Base-by-base conservation (phyloP, 1,140 invertebrate species). In the Fopius arisanus region DNA sequence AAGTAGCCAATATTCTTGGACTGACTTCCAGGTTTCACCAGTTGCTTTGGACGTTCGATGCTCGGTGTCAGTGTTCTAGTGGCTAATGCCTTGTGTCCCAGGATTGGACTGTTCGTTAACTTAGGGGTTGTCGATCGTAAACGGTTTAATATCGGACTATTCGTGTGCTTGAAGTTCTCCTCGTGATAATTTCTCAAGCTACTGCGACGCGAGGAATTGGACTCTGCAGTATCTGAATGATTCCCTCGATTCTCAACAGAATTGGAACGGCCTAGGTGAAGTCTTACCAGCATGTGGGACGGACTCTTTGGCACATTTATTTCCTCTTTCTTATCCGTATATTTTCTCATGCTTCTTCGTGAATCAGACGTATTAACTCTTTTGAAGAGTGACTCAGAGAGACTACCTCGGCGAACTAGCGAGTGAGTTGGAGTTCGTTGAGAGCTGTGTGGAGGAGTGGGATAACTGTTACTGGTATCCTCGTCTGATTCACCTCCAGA, bases 1-100 rank as follows among this genome's bases (percentile, higher is more conserved):
- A 80, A 84, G 62, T 83, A 84, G 10, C 82, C 82, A 67, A 84
- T 74, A 76, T 83, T 84, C 71, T 81, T 82, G 6, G 78, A 73
- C 68, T 80, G 77, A 40, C 71, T 71, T 9, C 75, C 73, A 51
- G 76, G 69, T 74, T 83, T 82, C n/a, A 67, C 26, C 14, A 81
- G 48, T 28, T 80, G 75, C 40, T 81, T 84, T 67, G 80, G 75
- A 75, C 77, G 79, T 23, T 82, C 81, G 21, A 82, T 70, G 23
- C 76, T 73, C 16, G 81, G 77, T 6, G 82, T 77, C 23, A 82
- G 63, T 9, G 79, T 77, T 73, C 78, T 79, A 14, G 75, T 78
- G 65, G 70, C n/a, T 1, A 75, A 29, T 28, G 75, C 76, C 62
- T 82, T 84, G 37, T 82, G 80, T n/a, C 62, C 74, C 70, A 82